Percentiles rank a stretch among this genome's conserved stretches.
These are phyloP conservation scores for Melanaphis sacchari DNA, from an alignment of 1,140 invertebrate genomes.

Conservation along the genomic window DNA sequence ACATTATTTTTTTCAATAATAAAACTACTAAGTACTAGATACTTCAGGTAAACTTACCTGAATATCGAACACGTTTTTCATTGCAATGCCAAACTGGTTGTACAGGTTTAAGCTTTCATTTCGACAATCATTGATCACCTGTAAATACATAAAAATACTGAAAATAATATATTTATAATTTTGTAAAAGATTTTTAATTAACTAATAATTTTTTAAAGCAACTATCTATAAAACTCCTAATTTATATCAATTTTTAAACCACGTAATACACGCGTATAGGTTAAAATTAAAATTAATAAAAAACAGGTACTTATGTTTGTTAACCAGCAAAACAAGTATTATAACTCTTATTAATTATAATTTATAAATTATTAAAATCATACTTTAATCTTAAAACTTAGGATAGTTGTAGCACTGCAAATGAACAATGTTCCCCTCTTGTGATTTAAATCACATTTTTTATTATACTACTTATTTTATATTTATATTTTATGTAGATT, in stretches of 20 bases:
- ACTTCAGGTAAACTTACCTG: constrained; percentile 72
- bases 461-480: neutral
- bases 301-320: neutral
- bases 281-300: neutral
- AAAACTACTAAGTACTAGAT: no score
- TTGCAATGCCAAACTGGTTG: constrained; percentile 84
- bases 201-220: neutral
- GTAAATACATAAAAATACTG: constrained; percentile 61
- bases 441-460: neutral
- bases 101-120: constrained; percentile 90
- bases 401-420: no score
- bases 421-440: no score
- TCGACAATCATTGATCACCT: constrained; percentile 93
- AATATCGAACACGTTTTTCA: constrained; percentile 93
- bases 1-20: neutral
- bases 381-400: neutral
- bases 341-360: neutral
- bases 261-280: no score
- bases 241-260: neutral
- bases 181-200: neutral
- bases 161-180: neutral
- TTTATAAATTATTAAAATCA: neutral
- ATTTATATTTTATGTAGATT: neutral
- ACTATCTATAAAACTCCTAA: neutral
- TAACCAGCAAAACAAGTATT: neutral